phyloP scores from a whole-genome alignment of 1,140 invertebrate species.

The Drosophila lowei region DNA sequence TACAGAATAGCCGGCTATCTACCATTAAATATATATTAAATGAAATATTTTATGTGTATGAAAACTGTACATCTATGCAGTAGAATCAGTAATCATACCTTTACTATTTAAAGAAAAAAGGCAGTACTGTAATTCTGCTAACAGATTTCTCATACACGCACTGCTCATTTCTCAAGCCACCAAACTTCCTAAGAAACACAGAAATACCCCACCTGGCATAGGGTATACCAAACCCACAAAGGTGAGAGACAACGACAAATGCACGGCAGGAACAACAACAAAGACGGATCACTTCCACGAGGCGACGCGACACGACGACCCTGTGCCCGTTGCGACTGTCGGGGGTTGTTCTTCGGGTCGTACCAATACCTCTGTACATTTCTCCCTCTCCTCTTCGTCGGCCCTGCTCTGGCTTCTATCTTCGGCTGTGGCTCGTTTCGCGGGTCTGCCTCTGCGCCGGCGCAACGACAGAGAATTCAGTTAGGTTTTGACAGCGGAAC shows the following conservation, averaged over 20 bases:
- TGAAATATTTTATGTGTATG: no score
- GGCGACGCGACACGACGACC: not conserved
- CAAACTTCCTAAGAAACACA: no score
- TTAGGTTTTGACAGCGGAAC: slow-evolving; percentile 80
- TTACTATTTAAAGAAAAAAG: no score
- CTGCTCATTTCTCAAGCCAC: not conserved
- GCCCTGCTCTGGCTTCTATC: not conserved
- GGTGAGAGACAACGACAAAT: slow-evolving; percentile 1
- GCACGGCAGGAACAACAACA: not conserved
- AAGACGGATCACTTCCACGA: slow-evolving; percentile 1
- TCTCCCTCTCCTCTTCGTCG: not conserved
- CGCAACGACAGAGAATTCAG: slow-evolving; percentile 51
- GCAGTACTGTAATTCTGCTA: no score
- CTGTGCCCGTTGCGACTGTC: not conserved
- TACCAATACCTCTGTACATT: no score
- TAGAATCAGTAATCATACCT: no score
- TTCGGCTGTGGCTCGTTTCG: not conserved
- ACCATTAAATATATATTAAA: no score
- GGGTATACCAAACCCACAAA: slow-evolving; percentile 15
- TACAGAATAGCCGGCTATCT: no score
- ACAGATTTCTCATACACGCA: no score
- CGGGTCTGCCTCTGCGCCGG: slow-evolving; percentile 48
- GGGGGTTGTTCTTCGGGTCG: slow-evolving; percentile 51
- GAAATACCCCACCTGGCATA: slow-evolving; percentile 19
- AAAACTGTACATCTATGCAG: no score